phyloP scores from a whole-genome alignment of 2,797 vertebrate genomes.

The Brachymystax lenok region DNA sequence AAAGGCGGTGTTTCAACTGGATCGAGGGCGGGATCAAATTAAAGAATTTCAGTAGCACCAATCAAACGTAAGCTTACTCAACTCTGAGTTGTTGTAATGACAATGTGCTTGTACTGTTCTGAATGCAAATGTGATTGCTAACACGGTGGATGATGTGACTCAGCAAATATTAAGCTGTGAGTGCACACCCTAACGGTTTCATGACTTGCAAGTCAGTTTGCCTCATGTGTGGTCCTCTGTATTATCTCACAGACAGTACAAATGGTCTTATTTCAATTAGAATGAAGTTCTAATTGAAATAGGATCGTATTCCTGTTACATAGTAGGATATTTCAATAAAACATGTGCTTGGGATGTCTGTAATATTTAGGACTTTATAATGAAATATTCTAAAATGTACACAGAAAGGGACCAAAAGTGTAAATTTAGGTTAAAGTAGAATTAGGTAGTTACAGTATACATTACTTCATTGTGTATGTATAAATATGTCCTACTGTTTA shows the following conservation, averaged over 20 bases:
- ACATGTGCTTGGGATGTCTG: too few relatives aligned
- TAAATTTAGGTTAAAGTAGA: not conserved
- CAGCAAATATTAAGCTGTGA: conserved; percentile 35
- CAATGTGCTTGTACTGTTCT: conserved; percentile 43
- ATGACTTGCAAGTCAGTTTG: conserved; percentile 22
- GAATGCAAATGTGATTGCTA: conserved; percentile 46
- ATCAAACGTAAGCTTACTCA: conserved; percentile 28
- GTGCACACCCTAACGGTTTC: conserved; percentile 61
- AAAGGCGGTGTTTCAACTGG: not conserved
- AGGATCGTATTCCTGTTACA: too few relatives aligned
- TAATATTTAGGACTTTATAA: not conserved
- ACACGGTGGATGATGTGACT: conserved; percentile 55
- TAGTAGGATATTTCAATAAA: too few relatives aligned
- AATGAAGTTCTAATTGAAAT: not conserved
- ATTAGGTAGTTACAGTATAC: not conserved
- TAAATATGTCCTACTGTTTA: not conserved
- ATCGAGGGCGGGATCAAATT: not conserved
- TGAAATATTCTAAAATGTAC: not conserved
- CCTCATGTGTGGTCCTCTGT: conserved; percentile 5
- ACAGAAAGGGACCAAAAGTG: too few relatives aligned
- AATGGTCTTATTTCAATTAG: not conserved
- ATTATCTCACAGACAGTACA: not conserved
- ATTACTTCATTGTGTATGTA: not conserved
- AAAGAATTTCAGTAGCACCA: conserved; percentile 27
- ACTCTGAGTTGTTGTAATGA: conserved; percentile 26